Evolutionary conservation across 2,113 vertebrate genomes (phyloP), one percentile per base, ranked within the genome.

Genomic region (Pseudorectes ferrugineus): DNA sequence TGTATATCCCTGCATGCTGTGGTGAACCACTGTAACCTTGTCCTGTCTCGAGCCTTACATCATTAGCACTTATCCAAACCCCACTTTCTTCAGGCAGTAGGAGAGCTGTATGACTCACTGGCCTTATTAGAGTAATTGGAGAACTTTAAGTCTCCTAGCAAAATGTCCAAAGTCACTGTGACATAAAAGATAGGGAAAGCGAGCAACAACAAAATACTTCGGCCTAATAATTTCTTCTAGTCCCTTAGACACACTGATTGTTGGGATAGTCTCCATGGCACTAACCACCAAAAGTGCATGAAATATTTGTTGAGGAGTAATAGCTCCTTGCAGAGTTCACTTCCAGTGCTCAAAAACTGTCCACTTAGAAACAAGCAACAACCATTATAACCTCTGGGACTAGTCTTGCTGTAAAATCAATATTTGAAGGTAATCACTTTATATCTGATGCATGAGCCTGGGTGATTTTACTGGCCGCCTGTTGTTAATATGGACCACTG

Each of bases 351-450:
- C 48, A 88, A 90, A 96, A 96, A 63, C 40, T 80, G 88, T 95
- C 93, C 68, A 72, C 79, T 93, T 94, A 92, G 88, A 96, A 94
- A 88, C 65, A 91, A 88, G 88, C 78, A 92, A 85, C 73, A 89
- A 52, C 81, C 77, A 75, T 80, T 90, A 77, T 84, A 96, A 90
- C 82, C 92, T 92, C 92, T 96, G 96, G 92, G 95, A 93, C 82
- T 0, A 0, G 82, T 80, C 85, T 93, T 93, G 82, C 88, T 95
- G 78, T 94, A 97, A 96, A 97, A 96, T 96, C 94, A 92, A 88
- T 96, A 93, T 93, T 77, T 95, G 85, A 90, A 88, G 72, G 92
- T 93, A 97, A 96, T 94, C 90, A 88, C 79, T 95, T 96, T 88
- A 33, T 96, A 93, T 80, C 79, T 96, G 95, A 94, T 90, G 75